Evolutionary conservation across 2,888 invertebrate genomes (phyloP).

Genomic region (Polietes domitor): DNA sequence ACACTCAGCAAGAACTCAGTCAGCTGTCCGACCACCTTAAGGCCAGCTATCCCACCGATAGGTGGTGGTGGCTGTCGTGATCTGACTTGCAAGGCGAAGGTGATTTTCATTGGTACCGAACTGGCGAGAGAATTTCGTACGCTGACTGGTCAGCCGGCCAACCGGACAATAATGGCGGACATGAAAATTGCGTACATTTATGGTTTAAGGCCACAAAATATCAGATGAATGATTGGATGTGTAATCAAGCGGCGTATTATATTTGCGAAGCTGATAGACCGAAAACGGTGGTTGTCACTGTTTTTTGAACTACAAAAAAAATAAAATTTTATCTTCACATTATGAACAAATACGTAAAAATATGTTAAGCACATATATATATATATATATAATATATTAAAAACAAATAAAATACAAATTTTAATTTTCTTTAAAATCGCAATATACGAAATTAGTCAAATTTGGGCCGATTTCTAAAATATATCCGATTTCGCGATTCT

Average conservation of each 20-base stretch:
- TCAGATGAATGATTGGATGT: constrained; percentile 74
- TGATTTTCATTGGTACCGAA: constrained; percentile 74
- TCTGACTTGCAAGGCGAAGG: constrained; percentile 74
- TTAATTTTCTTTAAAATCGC: too few relatives aligned
- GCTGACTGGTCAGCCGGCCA: constrained; percentile 72
- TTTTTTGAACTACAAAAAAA: constrained; percentile 44
- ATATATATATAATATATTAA: too few relatives aligned
- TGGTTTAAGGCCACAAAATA: constrained; percentile 64
- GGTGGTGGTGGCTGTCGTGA: constrained; percentile 74
- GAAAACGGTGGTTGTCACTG: constrained; percentile 43
- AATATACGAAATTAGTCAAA: too few relatives aligned
- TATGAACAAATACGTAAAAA: too few relatives aligned
- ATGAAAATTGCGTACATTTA: constrained; percentile 74
- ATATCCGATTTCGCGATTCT: too few relatives aligned
- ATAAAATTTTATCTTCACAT: too few relatives aligned
- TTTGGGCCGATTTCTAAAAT: too few relatives aligned
- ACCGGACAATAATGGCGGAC: constrained; percentile 72
- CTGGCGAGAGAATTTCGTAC: constrained; percentile 72
- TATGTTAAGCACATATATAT: too few relatives aligned
- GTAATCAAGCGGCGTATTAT: constrained; percentile 71
- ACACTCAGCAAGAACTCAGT: constrained; percentile 71
- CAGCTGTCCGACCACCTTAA: constrained; percentile 70
- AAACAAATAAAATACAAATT: too few relatives aligned
- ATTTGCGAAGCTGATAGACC: constrained; percentile 71
- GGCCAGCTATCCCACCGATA: constrained; percentile 69